Evolutionary conservation across 1,140 invertebrate genomes (phyloP), one percentile per base, ranked within the genome.

Genomic region (Drosophila sp.): DNA sequence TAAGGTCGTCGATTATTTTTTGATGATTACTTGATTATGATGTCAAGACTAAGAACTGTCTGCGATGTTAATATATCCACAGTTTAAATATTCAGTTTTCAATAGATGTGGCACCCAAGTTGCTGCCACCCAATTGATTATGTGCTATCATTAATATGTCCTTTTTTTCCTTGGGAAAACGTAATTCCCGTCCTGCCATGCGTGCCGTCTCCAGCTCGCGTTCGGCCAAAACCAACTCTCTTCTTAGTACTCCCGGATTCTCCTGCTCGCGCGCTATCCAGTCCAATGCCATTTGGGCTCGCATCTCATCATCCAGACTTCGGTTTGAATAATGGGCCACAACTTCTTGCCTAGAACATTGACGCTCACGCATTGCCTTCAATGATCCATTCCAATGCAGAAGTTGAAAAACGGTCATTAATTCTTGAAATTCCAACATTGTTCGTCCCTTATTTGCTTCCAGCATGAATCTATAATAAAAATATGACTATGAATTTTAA

Each of bases 321-420:
- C 97, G 94, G 86, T 97, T 96, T 14, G 97, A 98, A 90, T 98
- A 98, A 92, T 98, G 97, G 11, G 97, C 97, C n/a, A 98, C 96
- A 0, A 99, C 97, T 92, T 98, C 97, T 82, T 97, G 96, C 72
- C 97, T 93, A n/a, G 97, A 98, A 91, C 98, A 99, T 89, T 98
- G 97, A 6, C 97, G 94, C 90, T 98, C 97, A 4, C 97, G 93
- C 97, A 98, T 94, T 83, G 95, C 97, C 90, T 98, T 97, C 64
- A 99, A 92, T 62, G 97, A 98, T 1, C 98, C 98, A 92, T 98
- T 98, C 98, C 98, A 99, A 92, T 98, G 97, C 1, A 99, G 93
- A 45, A 99, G 93, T 92, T 98, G 97, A 92, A 99, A 98, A 3
- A 98, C 97, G 0, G 97, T 99, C 97, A 98, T 98, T 72, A 99